phyloP scores from a whole-genome alignment of 2,113 vertebrate genomes.

The Choloepus hoffmanni region DNA sequence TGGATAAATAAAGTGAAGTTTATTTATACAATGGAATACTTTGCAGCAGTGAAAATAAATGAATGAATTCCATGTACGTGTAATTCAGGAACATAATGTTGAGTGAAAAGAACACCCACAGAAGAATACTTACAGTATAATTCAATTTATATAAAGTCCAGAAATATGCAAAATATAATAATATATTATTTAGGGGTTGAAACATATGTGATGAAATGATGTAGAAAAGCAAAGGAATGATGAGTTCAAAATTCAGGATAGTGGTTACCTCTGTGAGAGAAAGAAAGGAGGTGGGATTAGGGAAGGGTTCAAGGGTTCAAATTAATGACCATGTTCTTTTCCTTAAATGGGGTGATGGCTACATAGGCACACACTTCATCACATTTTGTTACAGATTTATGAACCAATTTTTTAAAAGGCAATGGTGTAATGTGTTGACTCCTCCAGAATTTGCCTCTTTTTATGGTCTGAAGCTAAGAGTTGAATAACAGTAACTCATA shows the following conservation, averaged over 20 bases:
- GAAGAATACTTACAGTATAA: background rate
- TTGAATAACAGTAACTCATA: background rate
- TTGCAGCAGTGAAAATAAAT: background rate
- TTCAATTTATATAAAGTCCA: background rate
- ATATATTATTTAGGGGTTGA: constrained; percentile 1
- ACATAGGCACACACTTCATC: background rate
- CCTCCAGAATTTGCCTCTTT: constrained; percentile 2
- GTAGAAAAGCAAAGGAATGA: background rate
- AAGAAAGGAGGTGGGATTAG: background rate
- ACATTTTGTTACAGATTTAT: background rate
- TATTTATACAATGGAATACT: background rate
- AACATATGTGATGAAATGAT: background rate
- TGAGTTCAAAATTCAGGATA: constrained; percentile 49
- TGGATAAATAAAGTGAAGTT: background rate
- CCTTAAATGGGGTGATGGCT: background rate
- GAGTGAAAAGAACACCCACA: background rate
- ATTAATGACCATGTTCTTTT: background rate
- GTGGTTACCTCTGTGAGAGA: background rate
- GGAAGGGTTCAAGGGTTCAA: background rate
- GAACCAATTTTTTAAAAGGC: background rate
- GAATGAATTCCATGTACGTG: background rate
- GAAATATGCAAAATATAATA: constrained; percentile 4
- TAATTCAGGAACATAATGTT: background rate
- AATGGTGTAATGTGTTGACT: constrained; percentile 14
- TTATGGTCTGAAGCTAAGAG: background rate